A percentile compares a stretch with the other conserved stretches of the same genome.
These are phyloP conservation scores for Barbus barbus DNA, from an alignment of 2,113 vertebrate genomes.

Conservation along the genomic window DNA sequence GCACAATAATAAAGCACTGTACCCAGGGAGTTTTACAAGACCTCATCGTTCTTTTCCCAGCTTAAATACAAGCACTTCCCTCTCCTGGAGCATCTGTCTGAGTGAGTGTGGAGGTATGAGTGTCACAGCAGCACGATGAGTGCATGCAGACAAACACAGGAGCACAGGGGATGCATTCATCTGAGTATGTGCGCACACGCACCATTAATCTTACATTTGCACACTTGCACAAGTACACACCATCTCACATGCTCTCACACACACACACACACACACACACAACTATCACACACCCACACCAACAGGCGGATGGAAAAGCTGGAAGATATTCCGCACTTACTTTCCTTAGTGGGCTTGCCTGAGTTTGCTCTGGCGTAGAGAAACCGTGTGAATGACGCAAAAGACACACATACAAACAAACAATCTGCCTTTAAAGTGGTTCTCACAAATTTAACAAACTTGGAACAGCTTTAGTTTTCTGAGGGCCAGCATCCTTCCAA, in stretches of 20 bases:
- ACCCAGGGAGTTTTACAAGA: background rate
- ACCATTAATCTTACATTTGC: slow-evolving; percentile 6
- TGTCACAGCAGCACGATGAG: too few relatives aligned
- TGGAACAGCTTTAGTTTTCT: background rate
- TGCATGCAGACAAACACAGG: slow-evolving; percentile 90
- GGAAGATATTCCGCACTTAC: slow-evolving; percentile 88
- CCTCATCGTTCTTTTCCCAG: background rate
- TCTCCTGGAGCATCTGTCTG: too few relatives aligned
- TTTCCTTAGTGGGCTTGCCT: slow-evolving; percentile 95
- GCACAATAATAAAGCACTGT: background rate
- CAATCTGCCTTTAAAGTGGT: slow-evolving; percentile 65
- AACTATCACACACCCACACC: slow-evolving; percentile 42
- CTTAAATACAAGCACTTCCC: too few relatives aligned
- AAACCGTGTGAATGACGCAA: slow-evolving; percentile 80
- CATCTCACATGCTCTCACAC: slow-evolving; percentile 2
- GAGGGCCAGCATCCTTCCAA: background rate
- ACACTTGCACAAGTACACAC: background rate
- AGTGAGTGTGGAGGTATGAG: too few relatives aligned
- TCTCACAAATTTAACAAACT: slow-evolving; percentile 28
- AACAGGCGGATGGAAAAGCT: slow-evolving; percentile 57
- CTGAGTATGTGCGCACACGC: background rate
- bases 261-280: slow-evolving; percentile 34
- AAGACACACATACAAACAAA: slow-evolving; percentile 65
- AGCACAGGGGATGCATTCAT: slow-evolving; percentile 56
- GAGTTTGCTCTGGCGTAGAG: slow-evolving; percentile 97